These are phyloP conservation scores for Rhogogaster chlorosoma DNA, from an alignment of 2,888 invertebrate genomes.

Conservation along the genomic window DNA sequence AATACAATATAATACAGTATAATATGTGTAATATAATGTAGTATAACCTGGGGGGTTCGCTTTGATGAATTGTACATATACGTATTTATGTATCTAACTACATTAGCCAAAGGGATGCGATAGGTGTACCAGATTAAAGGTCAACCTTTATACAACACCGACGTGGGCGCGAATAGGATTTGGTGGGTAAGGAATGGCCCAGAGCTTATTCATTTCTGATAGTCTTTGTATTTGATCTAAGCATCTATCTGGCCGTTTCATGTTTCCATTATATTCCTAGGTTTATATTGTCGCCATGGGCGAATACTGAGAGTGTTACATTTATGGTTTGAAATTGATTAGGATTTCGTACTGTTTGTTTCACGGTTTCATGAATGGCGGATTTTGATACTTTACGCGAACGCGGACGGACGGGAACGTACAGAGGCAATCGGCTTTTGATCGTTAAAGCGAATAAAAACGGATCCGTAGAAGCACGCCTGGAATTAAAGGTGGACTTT, in stretches of 20 bases:
- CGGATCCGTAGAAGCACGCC: neutral
- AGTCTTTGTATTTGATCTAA: slow-evolving; percentile 24
- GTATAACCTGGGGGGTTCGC: neutral
- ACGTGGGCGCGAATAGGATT: neutral
- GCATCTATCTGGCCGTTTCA: slow-evolving; percentile 18
- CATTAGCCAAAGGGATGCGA: neutral
- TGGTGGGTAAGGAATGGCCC: slow-evolving; percentile 9
- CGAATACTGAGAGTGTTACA: neutral
- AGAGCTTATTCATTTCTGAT: neutral
- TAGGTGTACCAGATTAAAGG: neutral
- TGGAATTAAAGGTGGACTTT: slow-evolving; percentile 13
- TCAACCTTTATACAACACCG: neutral
- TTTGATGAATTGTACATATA: neutral
- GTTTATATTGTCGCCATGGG: neutral
- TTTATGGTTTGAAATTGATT: slow-evolving; percentile 16
- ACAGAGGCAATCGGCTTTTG: slow-evolving; percentile 18
- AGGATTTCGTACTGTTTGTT: neutral
- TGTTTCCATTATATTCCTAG: neutral
- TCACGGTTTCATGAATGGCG: neutral
- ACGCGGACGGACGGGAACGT: neutral
- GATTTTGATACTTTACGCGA: neutral
- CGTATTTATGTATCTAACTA: neutral
- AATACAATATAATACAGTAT: neutral
- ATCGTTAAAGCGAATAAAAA: slow-evolving; percentile 22
- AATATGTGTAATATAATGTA: neutral